Evolutionary conservation across 2,113 vertebrate species (phyloP), one percentile per base, ranked within the genome.

Genomic region (Syrrhaptes paradoxus): DNA sequence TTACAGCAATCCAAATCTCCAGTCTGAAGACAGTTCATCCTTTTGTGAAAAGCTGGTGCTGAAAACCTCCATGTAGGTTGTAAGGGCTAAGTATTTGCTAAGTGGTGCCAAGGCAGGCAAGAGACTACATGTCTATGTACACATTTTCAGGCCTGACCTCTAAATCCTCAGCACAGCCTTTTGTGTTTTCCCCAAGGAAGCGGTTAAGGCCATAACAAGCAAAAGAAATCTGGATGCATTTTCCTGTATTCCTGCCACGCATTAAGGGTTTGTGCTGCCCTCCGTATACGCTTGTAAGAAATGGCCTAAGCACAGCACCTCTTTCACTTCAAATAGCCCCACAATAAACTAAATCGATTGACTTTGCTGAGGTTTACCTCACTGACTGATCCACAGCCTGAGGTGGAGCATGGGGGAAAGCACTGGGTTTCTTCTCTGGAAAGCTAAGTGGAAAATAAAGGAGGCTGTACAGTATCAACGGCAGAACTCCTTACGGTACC

Each of bases 221-320:
- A 61, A 68, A 85, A 87, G 21, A 72, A 91, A 41, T 41, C 52
- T 57, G 34, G 48, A 55, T 55, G 17, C 11, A 61, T 90, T 96
- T 93, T 79, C 57, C 38, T 76, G 11, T 52, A 19, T 76, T 83
- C 93, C 74, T 84, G 26, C 20, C 13, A n/a, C 0, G 0, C 19
- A 43, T 80, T 83, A 66, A 18, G 73, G 38, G 6, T 73, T 59
- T 58, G 2, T 59, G 20, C 21, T 87, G 48, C 34, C 65, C 14
- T 84, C 15, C 3, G 0, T 25, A 70, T 0, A 0, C 34, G 38
- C 21, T 62, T 5, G 2, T n/a, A 58, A 66, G 34, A 76, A 73
- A 90, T 2, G 11, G 21, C 7, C 32, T 59, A 19, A 70, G 24
- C 14, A 32, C 26, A 19, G 20, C 25, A 8, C 5, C 6, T 82